A percentile compares a stretch with the other conserved stretches of the same genome.
Conservation (phyloP, 2,113 vertebrate genomes). For the Otis tarda region DNA sequence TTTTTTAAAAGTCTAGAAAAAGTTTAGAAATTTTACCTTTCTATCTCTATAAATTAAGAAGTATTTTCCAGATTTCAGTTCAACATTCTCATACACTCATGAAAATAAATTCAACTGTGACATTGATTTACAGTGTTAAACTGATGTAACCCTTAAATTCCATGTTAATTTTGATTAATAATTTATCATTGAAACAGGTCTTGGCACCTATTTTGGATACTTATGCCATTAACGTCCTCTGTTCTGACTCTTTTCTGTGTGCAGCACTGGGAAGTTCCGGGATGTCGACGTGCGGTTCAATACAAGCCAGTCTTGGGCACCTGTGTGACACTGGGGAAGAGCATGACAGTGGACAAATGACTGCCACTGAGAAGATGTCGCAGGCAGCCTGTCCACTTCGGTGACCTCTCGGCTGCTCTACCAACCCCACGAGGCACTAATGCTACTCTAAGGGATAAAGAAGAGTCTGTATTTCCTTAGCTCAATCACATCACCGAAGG, state of each 20-base stretch:
- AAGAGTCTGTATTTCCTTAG: neutral
- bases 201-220: no score
- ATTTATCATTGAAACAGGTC: no score
- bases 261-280: no score
- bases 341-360: neutral
- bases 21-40: neutral
- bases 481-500: neutral
- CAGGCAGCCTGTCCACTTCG: fast-evolving
- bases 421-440: neutral
- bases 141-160: neutral
- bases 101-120: neutral
- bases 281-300: neutral
- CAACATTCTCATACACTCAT: neutral
- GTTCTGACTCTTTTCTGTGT: no score
- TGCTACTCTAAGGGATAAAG: neutral
- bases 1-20: neutral
- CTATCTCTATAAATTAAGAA: neutral
- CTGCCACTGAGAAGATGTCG: neutral
- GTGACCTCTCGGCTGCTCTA: neutral
- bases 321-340: neutral
- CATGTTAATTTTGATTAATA: neutral
- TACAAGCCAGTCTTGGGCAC: neutral
- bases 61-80: neutral
- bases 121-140: neutral
- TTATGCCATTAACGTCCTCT: no score